phyloP scores from a whole-genome alignment of 2,888 invertebrate species.

The Suillia variegata region DNA sequence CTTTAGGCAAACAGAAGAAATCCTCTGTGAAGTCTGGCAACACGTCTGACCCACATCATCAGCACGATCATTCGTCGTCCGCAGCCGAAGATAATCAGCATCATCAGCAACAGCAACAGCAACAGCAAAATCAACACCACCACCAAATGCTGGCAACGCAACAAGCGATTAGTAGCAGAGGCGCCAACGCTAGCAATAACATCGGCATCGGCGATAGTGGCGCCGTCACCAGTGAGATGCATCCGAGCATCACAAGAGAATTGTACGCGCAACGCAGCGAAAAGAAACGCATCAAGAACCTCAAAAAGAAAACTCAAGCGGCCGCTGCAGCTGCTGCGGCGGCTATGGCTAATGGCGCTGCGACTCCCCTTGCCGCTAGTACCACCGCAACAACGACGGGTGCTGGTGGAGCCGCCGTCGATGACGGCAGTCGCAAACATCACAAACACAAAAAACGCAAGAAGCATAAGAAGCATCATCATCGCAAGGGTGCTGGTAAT shows the following conservation, averaged over 20 bases:
- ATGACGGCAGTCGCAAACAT: constrained; percentile 65
- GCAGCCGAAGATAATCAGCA: constrained; percentile 37
- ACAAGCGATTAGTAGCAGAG: constrained; percentile 17
- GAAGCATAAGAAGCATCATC: constrained; percentile 79
- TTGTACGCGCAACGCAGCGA: constrained; percentile 54
- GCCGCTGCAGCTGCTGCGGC: constrained; percentile 4
- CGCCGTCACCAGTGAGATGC: constrained; percentile 1
- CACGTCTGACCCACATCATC: not conserved
- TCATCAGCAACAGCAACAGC: constrained; percentile 29
- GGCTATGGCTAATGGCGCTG: constrained; percentile 21
- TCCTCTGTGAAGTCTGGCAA: constrained; percentile 29
- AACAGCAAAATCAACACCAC: constrained; percentile 29
- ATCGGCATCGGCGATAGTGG: not conserved
- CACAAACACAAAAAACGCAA: constrained; percentile 80
- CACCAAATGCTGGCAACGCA: constrained; percentile 29
- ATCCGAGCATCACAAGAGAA: constrained; percentile 31
- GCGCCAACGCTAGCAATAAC: constrained; percentile 25
- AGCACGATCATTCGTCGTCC: not conserved
- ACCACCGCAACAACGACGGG: not conserved
- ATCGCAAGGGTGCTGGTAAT: constrained; percentile 46
- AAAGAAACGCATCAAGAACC: constrained; percentile 55
- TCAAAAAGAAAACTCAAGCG: constrained; percentile 47
- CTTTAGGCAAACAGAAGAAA: constrained; percentile 57
- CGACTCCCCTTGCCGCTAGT: constrained; percentile 11
- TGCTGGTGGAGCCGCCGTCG: constrained; percentile 10